Evolutionary conservation across 1,140 invertebrate genomes (phyloP), one percentile per base, ranked within the genome.

Genomic region (Pemphigus obesinymphae): DNA sequence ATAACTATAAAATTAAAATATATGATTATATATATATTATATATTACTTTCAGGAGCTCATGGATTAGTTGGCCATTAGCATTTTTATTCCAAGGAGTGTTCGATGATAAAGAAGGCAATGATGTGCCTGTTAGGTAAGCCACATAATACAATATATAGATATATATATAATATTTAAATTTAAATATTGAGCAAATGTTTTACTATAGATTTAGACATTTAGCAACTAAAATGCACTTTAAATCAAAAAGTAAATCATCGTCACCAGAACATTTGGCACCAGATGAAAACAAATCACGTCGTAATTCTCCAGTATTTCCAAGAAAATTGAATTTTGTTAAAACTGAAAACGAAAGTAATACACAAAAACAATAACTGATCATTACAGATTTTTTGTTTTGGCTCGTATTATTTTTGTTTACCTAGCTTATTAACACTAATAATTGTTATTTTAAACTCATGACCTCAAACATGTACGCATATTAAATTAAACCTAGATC

Each of bases 41-140:
- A n/a, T n/a, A n/a, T n/a, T n/a, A n/a, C 13, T 85, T 86, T 72
- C 84, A 91, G 90, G 20, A 88, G 88, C 29, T 94, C 94, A 0
- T 96, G 94, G 95, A 96, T 96, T 84, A 95, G 93, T 85, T 95
- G 94, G 94, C 95, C 95, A 34, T 87, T 96, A 34, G 94, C 93
- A 20, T 95, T 95, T 86, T 90, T 96, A 83, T 93, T 96, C 87
- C 91, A 95, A 87, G 92, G 92, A 84, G 91, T 82, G 6, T 82
- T 82, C 73, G 83, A 82, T 53, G 82, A 83, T 43, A 82, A 90
- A 84, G 87, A 89, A 26, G 88, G 91, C 85, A 93, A 90, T 85
- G 92, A 95, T 86, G 88, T 95, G 63, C 92, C 93, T 1, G 90
- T 96, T 73, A 93, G 94, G 94, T 95, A 88, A 86, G 83, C 83